Conservation (phyloP, 2,797 vertebrate genomes). For the Corythornis leucogaster region DNA sequence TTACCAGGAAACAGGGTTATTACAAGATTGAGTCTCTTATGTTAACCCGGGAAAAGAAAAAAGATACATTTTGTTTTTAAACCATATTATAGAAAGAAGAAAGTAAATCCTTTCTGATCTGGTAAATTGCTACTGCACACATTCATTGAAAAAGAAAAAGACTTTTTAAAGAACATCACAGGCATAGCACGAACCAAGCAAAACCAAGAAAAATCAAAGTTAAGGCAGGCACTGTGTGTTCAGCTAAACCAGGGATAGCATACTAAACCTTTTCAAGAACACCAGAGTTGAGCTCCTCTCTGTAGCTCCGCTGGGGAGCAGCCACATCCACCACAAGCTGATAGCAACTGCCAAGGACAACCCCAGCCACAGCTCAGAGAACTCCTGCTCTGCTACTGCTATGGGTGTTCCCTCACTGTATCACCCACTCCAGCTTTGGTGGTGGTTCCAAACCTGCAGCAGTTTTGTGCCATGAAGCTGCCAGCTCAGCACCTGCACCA, state of each 20-base stretch:
- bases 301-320: background rate
- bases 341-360: background rate
- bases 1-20: conserved; percentile 38
- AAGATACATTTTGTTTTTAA: background rate
- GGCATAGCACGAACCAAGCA: background rate
- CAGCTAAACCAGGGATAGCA: background rate
- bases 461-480: background rate
- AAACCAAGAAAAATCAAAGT: background rate
- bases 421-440: background rate
- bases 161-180: background rate
- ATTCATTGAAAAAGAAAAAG: background rate
- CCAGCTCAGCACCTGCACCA: background rate
- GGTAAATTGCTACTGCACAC: background rate
- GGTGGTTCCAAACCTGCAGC: background rate
- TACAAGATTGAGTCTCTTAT: background rate
- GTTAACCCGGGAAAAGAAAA: background rate
- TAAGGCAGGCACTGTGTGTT: background rate
- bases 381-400: background rate
- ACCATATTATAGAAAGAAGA: conserved; percentile 4
- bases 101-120: background rate
- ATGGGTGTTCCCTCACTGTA: accelerated
- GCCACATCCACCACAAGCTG: background rate
- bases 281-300: background rate
- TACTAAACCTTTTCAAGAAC: background rate
- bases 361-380: background rate